phyloP scores from a whole-genome alignment of 2,888 invertebrate genomes.

The Leptarthrus brevirostris region DNA sequence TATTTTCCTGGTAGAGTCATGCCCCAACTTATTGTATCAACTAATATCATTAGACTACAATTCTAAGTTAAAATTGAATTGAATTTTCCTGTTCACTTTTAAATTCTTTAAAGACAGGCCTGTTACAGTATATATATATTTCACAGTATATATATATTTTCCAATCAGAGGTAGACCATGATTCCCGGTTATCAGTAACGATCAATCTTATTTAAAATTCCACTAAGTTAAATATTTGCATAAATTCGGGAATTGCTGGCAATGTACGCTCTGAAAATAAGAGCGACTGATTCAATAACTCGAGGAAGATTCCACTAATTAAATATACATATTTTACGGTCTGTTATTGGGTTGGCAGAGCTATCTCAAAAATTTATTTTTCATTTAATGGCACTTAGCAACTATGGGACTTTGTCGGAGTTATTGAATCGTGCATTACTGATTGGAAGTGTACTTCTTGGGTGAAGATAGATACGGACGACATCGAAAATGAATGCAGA shows the following conservation, averaged over 20 bases:
- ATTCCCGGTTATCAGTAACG: too few relatives aligned
- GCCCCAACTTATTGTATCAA: too few relatives aligned
- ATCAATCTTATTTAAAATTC: background rate
- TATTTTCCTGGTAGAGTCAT: too few relatives aligned
- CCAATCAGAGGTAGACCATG: too few relatives aligned
- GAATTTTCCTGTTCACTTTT: too few relatives aligned
- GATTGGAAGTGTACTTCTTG: slow-evolving; percentile 95
- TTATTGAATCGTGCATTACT: slow-evolving; percentile 83
- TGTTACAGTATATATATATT: too few relatives aligned
- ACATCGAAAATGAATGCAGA: slow-evolving; percentile 95
- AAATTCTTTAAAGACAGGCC: too few relatives aligned
- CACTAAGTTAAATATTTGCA: background rate
- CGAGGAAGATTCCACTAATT: background rate
- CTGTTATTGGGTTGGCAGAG: background rate
- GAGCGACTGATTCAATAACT: background rate
- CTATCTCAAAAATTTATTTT: background rate
- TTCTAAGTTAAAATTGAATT: too few relatives aligned
- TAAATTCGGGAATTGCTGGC: background rate
- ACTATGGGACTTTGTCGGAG: slow-evolving; percentile 90
- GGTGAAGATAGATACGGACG: slow-evolving; percentile 93
- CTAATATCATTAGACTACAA: too few relatives aligned
- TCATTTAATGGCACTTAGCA: slow-evolving; percentile 66
- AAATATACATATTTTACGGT: background rate
- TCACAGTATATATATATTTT: too few relatives aligned
- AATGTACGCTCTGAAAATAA: background rate